phyloP scores from a whole-genome alignment of 2,888 invertebrate genomes.

The Cerceris rybyensis region DNA sequence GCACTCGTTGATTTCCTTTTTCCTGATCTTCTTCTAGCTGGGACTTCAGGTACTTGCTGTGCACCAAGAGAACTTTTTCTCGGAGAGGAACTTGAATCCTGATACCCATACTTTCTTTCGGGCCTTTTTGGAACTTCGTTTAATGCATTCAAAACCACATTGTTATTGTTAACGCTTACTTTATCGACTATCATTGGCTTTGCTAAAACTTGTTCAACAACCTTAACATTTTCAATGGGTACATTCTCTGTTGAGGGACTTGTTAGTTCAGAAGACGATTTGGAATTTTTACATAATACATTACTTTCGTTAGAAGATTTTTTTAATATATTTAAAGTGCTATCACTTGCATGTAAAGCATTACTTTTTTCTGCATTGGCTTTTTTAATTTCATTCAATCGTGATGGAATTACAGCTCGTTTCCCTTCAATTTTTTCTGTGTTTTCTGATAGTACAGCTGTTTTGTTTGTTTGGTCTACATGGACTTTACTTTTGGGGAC shows the following conservation, averaged over 20 bases:
- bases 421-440: constrained; percentile 2
- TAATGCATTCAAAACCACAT: neutral
- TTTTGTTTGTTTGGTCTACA: neutral
- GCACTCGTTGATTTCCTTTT: constrained; percentile 25
- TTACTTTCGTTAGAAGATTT: neutral
- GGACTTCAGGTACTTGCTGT: constrained; percentile 51
- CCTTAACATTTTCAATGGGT: constrained; percentile 57
- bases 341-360: constrained; percentile 38
- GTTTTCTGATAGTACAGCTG: constrained; percentile 12
- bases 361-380: constrained; percentile 1
- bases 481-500: neutral
- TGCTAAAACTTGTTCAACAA: constrained; percentile 63
- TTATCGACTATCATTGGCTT: constrained; percentile 27
- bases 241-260: constrained; percentile 1
- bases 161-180: constrained; percentile 7
- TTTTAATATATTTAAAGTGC: constrained; percentile 37
- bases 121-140: constrained; percentile 66
- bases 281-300: constrained; percentile 17
- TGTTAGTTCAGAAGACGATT: constrained; percentile 43
- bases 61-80: constrained; percentile 21
- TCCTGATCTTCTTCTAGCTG: constrained; percentile 58
- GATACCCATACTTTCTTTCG: constrained; percentile 63
- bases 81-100: constrained; percentile 42
- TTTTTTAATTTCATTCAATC: constrained; percentile 7
- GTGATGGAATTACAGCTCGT: neutral